These are phyloP conservation scores for Ips nitidus DNA, from an alignment of 1,140 invertebrate genomes.

Conservation along the genomic window DNA sequence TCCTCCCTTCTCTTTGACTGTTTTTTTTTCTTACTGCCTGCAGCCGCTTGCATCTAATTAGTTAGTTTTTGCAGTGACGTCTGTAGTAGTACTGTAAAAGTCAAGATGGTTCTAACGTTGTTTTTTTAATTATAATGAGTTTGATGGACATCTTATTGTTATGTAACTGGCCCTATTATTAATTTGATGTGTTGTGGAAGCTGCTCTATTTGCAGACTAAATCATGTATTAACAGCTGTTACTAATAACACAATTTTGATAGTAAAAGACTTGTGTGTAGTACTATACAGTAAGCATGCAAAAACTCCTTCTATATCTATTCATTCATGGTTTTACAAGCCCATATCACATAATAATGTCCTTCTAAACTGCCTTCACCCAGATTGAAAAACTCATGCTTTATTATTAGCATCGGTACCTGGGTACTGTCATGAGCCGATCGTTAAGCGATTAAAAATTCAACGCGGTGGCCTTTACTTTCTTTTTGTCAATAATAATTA, in stretches of 20 bases:
- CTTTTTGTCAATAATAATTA: conserved; percentile 7
- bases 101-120: no score
- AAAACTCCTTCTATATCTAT: conserved; percentile 28
- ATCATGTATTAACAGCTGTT: no score
- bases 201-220: no score
- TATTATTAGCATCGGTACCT: conserved; percentile 29
- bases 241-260: no score
- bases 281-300: conserved; percentile 6
- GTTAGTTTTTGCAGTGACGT: conserved; percentile 15
- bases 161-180: no score
- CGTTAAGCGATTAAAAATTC: conserved; percentile 27
- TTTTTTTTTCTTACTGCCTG: conserved; percentile 10
- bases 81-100: not conserved
- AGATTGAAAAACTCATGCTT: conserved; percentile 37
- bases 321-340: conserved; percentile 39
- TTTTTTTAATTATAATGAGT: no score
- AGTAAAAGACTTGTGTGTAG: no score
- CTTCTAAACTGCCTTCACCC: conserved; percentile 39
- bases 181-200: no score
- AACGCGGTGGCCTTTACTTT: conserved; percentile 23
- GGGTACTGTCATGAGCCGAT: not conserved
- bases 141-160: no score
- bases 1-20: conserved; percentile 26
- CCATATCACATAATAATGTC: conserved; percentile 37
- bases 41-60: conserved; percentile 24